Base-by-base conservation (phyloP, 1,140 invertebrate genomes). In the Drosophila pectinifera region DNA sequence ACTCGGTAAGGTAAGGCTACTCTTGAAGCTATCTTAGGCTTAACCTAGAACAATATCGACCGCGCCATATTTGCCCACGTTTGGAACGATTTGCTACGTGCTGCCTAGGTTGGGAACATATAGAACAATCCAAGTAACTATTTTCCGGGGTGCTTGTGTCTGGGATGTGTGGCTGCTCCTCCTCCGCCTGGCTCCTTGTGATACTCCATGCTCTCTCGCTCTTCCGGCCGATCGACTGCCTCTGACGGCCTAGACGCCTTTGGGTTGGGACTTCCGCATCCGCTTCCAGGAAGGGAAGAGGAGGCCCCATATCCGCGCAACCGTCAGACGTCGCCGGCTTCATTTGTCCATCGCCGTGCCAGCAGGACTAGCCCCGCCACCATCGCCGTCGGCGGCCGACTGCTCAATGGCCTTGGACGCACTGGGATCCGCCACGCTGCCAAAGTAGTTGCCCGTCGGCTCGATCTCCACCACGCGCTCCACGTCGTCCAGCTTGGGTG, bases 401-500 rank as follows among this genome's bases (percentile, higher is more conserved):
- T 80, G 74, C 73, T 91, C 90, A 48, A 91, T 80, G 34, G 90
- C 90, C 63, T 82, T 88, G 54, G 68, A 28, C 11, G 84, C 84
- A 51, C 67, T 73, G 67, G 78, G 78, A 68, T 90, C 85, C 11
- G 86, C 65, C 39, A 77, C 80, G 61, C 90, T 83, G 63, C 90
- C 90, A 64, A 91, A 92, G 36, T 92, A 92, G 18, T 85, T 84
- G 54, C 88, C 91, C 5, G 90, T 91, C 45, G 70, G 62, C 63
- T 89, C 88, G 46, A 92, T 92, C 18, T 91, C 90, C 49, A 92
- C 58, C 63, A 86, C 54, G 14, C 90, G 80, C 70, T 91, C 91
- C 61, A 91, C 90, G 62, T 92, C 90, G 70, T 92, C 91, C 63
- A 91, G 69, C 38, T 88, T 82, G 14, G 84, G 80, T 64, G 91